Conservation (phyloP, 1,140 invertebrate genomes). For the Charaxes varanes region DNA sequence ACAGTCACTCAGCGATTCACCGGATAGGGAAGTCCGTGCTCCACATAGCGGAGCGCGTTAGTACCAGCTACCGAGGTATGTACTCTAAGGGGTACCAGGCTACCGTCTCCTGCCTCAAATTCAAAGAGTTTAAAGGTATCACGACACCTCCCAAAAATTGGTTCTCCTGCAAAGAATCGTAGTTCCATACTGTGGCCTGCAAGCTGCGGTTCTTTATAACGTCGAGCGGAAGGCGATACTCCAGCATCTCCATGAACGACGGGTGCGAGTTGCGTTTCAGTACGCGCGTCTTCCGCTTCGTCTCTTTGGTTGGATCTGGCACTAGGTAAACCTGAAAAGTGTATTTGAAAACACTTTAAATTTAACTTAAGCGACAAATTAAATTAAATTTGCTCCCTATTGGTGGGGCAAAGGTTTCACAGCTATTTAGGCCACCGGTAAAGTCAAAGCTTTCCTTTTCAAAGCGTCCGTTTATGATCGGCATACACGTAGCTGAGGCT, state of each 20-base stretch:
- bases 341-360: too few species aligned
- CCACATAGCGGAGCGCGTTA: slow-evolving; percentile 49
- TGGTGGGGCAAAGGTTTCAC: too few species aligned
- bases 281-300: slow-evolving; percentile 96
- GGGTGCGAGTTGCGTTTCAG: slow-evolving; percentile 94
- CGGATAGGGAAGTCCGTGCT: slow-evolving; percentile 27
- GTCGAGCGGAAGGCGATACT: slow-evolving; percentile 90
- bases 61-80: slow-evolving; percentile 68
- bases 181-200: slow-evolving; percentile 96
- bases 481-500: too few species aligned
- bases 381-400: too few species aligned
- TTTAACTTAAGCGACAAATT: too few species aligned
- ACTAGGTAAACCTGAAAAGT: slow-evolving; percentile 86
- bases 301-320: slow-evolving; percentile 89
- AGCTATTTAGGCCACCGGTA: too few species aligned
- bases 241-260: slow-evolving; percentile 98
- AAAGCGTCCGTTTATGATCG: too few species aligned
- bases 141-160: slow-evolving; percentile 93
- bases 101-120: slow-evolving; percentile 84
- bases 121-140: slow-evolving; percentile 81
- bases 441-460: too few species aligned
- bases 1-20: neutral
- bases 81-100: slow-evolving; percentile 86
- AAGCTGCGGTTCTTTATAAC: slow-evolving; percentile 83
- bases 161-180: slow-evolving; percentile 96